A percentile compares a stretch with the other conserved stretches of the same genome.
Evolutionary conservation across 2,888 invertebrate genomes (phyloP).

Genomic region (Thera obeliscata): DNA sequence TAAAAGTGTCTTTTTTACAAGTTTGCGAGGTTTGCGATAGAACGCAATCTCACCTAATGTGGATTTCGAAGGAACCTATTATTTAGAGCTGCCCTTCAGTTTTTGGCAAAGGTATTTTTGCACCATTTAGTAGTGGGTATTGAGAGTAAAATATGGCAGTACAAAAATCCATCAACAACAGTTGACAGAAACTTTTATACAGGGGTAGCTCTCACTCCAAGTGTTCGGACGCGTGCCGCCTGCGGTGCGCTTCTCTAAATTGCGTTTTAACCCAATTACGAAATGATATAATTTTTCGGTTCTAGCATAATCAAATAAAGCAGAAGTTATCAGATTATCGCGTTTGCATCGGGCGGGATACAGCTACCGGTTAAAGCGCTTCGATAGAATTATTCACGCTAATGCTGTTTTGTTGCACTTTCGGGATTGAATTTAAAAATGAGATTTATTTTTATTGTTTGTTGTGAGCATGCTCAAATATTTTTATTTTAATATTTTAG

Average conservation of each 20-base stretch:
- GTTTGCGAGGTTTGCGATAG: too few relatives aligned
- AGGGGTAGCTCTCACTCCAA: slow-evolving; percentile 42
- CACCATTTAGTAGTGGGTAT: too few relatives aligned
- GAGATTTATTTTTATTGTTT: slow-evolving; percentile 15
- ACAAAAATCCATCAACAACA: slow-evolving; percentile 7
- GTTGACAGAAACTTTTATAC: slow-evolving; percentile 34
- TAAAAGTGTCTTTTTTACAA: too few relatives aligned
- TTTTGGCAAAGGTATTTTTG: too few relatives aligned
- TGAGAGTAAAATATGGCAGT: too few relatives aligned
- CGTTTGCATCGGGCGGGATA: slow-evolving; percentile 71
- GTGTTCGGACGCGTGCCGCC: slow-evolving; percentile 68
- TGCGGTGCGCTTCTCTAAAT: slow-evolving; percentile 78
- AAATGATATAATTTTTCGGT: slow-evolving; percentile 83
- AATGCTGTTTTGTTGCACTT: slow-evolving; percentile 32
- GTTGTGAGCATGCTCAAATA: slow-evolving; percentile 9
- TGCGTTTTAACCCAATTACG: slow-evolving; percentile 83
- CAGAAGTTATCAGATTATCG: slow-evolving; percentile 77
- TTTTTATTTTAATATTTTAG: neutral
- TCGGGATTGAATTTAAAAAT: slow-evolving; percentile 33
- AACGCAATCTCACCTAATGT: too few relatives aligned
- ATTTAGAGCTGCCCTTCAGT: too few relatives aligned
- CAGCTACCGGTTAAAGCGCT: slow-evolving; percentile 41
- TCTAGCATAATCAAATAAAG: slow-evolving; percentile 79
- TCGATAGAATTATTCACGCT: slow-evolving; percentile 54
- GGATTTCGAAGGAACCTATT: too few relatives aligned